Base-by-base conservation (phyloP, 23 tunicate genomes). In the Trididemnum clinides region DNA sequence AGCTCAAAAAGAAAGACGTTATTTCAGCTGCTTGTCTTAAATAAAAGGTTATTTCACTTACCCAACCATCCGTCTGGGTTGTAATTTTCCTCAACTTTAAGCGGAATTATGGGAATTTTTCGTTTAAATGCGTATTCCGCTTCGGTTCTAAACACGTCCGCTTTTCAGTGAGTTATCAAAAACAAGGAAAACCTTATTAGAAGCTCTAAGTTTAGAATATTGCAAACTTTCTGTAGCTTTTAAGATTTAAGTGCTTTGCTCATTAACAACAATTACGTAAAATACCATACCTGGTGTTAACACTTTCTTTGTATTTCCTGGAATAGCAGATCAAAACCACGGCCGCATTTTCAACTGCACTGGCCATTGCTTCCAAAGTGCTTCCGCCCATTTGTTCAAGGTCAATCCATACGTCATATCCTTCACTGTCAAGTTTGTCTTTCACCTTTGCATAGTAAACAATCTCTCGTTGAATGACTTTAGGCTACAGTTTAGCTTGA, bases 51-150 rank as follows among this genome's bases (percentile, higher is more conserved):
- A n/a, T n/a, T n/a, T n/a, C n/a, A 54, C 92, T 51, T 50, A 90
- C 95, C 95, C 29, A 90, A 54, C 95, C 95, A 90, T 1, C 95
- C 95, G 33, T 90, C 95, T 26, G 95, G 90, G 49, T 85, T 32
- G 33, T 85, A 90, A 25, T 71, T 44, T 20, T 28, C 18, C 71
- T 90, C 95, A 4, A 90, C 20, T 54, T 33, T 26, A 12, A 90
- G 51, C 19, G 95, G 95, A 64, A 90, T 72, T 35, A 90, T 44
- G 3, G 51, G 63, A 36, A 64, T 71, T 1, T 50, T 57, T 1
- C 64, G 51, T 59, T 72, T 79, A 33, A 79, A 90, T 5, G 95
- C 95, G 33, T 90, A 90, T 80, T 90, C 95, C 19, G 84, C 95
- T 71, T 90, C 95, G 1, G 95, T 90, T 72, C 95, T 86, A 21